These are phyloP conservation scores for Lepilemur septentrionalis DNA, from an alignment of 2,797 vertebrate species.

Conservation along the genomic window DNA sequence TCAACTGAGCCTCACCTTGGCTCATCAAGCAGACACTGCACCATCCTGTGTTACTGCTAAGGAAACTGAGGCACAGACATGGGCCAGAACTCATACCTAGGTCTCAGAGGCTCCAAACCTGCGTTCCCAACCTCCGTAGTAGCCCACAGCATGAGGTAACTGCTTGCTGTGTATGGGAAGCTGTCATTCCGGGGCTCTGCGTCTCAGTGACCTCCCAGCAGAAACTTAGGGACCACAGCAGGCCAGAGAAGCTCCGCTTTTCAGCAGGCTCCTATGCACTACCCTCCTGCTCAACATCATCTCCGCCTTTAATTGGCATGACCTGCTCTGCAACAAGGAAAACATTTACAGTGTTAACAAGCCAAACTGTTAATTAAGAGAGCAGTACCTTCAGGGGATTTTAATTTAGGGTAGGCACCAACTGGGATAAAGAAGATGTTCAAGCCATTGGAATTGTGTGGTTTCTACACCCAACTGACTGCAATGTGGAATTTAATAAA, in stretches of 20 bases:
- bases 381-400: not conserved
- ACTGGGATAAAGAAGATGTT: slow-evolving; percentile 20
- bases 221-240: not conserved
- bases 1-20: not conserved
- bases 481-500: not conserved
- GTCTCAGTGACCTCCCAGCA: not conserved
- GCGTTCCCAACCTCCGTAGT: not conserved
- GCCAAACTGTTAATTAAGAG: slow-evolving; percentile 61
- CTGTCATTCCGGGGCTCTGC: not conserved
- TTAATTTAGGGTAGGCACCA: slow-evolving; percentile 39
- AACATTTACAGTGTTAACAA: slow-evolving; percentile 53
- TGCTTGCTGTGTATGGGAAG: too few relatives aligned
- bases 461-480: slow-evolving; percentile 23
- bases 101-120: not conserved
- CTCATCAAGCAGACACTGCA: fast-evolving
- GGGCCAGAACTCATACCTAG: not conserved
- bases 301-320: not conserved
- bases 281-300: not conserved
- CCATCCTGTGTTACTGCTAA: not conserved
- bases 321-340: not conserved
- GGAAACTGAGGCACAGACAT: not conserved
- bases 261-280: fast-evolving
- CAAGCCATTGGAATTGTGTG: not conserved
- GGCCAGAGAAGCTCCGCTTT: not conserved
- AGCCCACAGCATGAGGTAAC: not conserved